phyloP scores from a whole-genome alignment of 2,113 vertebrate genomes.

The Siphamia tubifer region DNA sequence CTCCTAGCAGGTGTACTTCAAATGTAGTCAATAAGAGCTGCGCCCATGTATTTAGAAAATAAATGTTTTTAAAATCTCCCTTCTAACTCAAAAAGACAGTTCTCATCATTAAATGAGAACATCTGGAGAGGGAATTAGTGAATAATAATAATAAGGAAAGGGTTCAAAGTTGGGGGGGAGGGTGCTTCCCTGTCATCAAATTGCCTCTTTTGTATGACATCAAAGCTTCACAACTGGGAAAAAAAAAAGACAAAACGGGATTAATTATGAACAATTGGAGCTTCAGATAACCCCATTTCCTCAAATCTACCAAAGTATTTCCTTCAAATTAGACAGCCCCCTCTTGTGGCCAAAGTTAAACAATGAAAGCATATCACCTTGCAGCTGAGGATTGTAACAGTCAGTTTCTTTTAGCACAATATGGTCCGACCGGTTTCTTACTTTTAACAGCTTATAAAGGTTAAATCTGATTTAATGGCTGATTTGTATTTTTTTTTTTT shows the following conservation, averaged over 20 bases:
- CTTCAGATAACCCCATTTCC: conserved; percentile 1
- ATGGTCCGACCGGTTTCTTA: not conserved
- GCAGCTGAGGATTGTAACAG: conserved; percentile 26
- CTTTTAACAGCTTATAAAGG: not conserved
- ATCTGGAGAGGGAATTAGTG: too few species aligned
- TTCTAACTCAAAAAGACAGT: conserved; percentile 2
- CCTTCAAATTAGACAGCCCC: conserved; percentile 12
- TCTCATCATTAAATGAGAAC: not conserved
- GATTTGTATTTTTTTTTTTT: too few species aligned
- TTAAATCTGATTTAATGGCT: not conserved
- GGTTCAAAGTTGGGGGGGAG: too few species aligned
- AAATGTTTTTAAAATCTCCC: not conserved
- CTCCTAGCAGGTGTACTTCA: conserved; percentile 29
- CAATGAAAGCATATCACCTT: conserved; percentile 19
- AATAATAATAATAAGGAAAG: too few species aligned
- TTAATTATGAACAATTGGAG: not conserved
- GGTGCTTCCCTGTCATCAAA: not conserved
- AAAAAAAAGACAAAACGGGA: not conserved
- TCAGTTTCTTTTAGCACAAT: not conserved
- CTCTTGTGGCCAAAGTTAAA: conserved; percentile 52
- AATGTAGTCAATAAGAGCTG: conserved; percentile 9
- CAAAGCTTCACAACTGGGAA: not conserved
- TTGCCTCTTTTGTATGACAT: not conserved
- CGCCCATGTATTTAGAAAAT: not conserved
- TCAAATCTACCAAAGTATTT: conserved; percentile 10